Percentiles rank a stretch among this genome's conserved stretches.
Evolutionary conservation across 2,888 invertebrate species (phyloP).

Genomic region (Papilio gigon): DNA sequence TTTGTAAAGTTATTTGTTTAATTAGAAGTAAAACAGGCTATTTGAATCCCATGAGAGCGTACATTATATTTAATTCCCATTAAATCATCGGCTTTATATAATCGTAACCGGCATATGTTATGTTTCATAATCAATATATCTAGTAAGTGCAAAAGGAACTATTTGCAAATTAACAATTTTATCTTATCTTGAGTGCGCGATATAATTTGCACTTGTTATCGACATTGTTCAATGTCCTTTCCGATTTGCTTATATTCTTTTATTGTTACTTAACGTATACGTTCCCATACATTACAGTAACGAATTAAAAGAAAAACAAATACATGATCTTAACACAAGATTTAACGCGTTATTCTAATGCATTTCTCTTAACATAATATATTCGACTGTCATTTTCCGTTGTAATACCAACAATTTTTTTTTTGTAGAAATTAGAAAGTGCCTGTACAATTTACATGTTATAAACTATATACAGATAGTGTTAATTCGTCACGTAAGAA

Average conservation of each 20-base stretch:
- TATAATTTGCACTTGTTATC: conserved; percentile 21
- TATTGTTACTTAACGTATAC: background rate
- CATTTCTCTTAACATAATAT: background rate
- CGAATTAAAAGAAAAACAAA: too few species aligned
- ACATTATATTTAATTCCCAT: background rate
- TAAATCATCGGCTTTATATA: background rate
- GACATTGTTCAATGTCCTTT: conserved; percentile 11
- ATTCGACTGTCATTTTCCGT: background rate
- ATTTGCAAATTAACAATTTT: conserved; percentile 28
- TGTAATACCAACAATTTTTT: too few species aligned
- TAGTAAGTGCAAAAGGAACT: conserved; percentile 9
- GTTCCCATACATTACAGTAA: too few species aligned
- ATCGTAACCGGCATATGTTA: conserved; percentile 16
- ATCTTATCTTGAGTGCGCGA: conserved; percentile 27
- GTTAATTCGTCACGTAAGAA: conserved; percentile 42
- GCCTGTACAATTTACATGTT: background rate
- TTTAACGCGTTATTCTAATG: background rate
- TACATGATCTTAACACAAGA: too few species aligned
- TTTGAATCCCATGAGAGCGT: background rate
- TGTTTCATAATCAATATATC: conserved; percentile 18
- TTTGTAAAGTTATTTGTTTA: background rate
- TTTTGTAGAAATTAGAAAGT: conserved; percentile 21
- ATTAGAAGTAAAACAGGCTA: background rate
- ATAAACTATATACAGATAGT: conserved; percentile 19
- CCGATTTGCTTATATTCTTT: conserved; percentile 14